Conservation (phyloP, 2,113 vertebrate genomes). For the Naja naja region DNA sequence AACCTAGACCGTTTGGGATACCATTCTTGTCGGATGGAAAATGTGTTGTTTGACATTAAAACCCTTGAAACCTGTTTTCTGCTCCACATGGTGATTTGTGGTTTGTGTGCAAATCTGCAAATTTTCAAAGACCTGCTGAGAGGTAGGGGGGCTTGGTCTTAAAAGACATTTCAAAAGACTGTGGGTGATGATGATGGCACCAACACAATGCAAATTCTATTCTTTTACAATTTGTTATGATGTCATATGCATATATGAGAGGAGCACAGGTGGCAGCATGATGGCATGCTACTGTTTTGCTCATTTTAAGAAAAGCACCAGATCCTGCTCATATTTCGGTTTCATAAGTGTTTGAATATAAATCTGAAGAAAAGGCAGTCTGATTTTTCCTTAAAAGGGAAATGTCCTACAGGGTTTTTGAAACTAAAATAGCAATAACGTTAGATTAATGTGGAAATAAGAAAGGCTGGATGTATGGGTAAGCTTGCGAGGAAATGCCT, state of each 20-base stretch:
- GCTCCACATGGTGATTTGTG: too few species aligned
- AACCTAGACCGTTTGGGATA: too few species aligned
- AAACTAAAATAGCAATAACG: neutral
- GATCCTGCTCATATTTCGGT: neutral
- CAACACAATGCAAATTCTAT: neutral
- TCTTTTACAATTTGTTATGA: neutral
- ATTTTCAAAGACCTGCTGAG: too few species aligned
- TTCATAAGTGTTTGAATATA: neutral
- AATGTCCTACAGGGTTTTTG: neutral
- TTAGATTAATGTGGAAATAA: neutral
- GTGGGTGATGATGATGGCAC: neutral
- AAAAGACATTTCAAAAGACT: neutral
- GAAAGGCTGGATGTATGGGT: neutral
- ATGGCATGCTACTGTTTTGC: neutral
- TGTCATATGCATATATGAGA: neutral
- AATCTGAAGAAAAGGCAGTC: neutral
- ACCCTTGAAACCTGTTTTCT: too few species aligned
- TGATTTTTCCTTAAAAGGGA: neutral
- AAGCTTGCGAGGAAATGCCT: neutral
- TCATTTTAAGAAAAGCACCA: neutral
- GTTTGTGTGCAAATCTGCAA: too few species aligned
- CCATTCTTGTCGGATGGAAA: too few species aligned
- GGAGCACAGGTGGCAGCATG: neutral
- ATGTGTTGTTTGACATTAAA: too few species aligned
- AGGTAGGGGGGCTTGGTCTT: neutral